Evolutionary conservation across 2,113 vertebrate genomes (phyloP).

Genomic region (Upupa epops): DNA sequence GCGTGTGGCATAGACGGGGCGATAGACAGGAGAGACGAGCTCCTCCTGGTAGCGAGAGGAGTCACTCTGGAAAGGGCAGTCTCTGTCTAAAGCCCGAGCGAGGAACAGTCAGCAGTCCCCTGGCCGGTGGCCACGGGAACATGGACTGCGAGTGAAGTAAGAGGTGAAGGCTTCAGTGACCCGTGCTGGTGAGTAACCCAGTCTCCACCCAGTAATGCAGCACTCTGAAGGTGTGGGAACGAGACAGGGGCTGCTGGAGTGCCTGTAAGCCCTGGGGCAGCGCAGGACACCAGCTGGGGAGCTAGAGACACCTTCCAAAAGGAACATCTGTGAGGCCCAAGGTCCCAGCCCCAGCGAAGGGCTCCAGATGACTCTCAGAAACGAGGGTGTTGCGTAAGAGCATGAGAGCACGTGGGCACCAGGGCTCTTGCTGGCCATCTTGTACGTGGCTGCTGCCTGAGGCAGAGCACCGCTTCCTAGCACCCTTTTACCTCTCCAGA

Average conservation of each 20-base stretch:
- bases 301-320: conserved; percentile 48
- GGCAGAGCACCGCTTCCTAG: background rate
- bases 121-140: background rate
- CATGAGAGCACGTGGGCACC: background rate
- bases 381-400: conserved; percentile 24
- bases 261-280: conserved; percentile 27
- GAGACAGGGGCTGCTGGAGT: background rate
- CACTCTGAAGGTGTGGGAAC: conserved; percentile 27
- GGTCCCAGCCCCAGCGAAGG: background rate
- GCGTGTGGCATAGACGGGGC: background rate
- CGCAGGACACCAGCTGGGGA: conserved; percentile 28
- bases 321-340: conserved; percentile 30
- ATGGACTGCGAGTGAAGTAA: conserved; percentile 48
- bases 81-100: background rate
- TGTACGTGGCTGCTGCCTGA: background rate
- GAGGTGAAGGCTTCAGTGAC: conserved; percentile 38
- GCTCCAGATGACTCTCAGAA: conserved; percentile 55
- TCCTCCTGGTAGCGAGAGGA: background rate
- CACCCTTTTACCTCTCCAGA: background rate
- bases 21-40: background rate
- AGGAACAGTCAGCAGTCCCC: background rate
- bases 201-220: conserved; percentile 49
- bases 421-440: background rate
- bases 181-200: conserved; percentile 38
- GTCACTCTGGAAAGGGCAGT: background rate